These are phyloP conservation scores for Acrocephalus scirpaceus DNA, from an alignment of 2,797 vertebrate species.

Conservation along the genomic window DNA sequence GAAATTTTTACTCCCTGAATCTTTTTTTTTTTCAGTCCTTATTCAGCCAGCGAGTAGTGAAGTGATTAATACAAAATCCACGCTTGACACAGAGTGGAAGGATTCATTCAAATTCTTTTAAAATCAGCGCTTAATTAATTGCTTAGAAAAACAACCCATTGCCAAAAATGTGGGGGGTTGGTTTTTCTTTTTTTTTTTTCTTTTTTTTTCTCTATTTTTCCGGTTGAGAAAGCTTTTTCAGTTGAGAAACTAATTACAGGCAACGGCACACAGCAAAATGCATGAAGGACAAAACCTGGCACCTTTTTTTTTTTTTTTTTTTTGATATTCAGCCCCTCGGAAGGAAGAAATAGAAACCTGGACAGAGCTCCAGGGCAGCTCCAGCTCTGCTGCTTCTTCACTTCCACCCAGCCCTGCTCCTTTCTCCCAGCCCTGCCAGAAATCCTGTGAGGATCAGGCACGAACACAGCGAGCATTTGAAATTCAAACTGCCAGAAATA, in stretches of 20 bases:
- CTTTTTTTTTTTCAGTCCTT: constrained; percentile 23
- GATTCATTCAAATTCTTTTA: constrained; percentile 51
- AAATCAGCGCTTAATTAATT: constrained; percentile 54
- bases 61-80: constrained; percentile 69
- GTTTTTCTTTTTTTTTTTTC: neutral
- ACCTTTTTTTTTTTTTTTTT: neutral
- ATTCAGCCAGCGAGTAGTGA: constrained; percentile 53
- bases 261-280: neutral
- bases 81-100: constrained; percentile 58
- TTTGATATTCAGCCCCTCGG: neutral
- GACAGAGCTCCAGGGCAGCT: constrained; percentile 23
- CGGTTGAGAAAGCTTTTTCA: neutral
- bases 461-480: neutral
- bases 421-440: neutral
- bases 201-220: neutral
- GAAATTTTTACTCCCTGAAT: constrained; percentile 69
- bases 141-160: constrained; percentile 43
- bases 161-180: constrained; percentile 51
- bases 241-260: neutral
- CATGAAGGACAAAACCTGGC: neutral
- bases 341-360: constrained; percentile 38
- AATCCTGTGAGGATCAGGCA: constrained; percentile 6
- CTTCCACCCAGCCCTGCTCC: constrained; percentile 30
- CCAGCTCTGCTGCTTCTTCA: constrained; percentile 43
- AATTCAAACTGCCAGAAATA: neutral